Evolutionary conservation across 2,797 vertebrate species (phyloP).

Genomic region (Eupleurogrammus muticus): DNA sequence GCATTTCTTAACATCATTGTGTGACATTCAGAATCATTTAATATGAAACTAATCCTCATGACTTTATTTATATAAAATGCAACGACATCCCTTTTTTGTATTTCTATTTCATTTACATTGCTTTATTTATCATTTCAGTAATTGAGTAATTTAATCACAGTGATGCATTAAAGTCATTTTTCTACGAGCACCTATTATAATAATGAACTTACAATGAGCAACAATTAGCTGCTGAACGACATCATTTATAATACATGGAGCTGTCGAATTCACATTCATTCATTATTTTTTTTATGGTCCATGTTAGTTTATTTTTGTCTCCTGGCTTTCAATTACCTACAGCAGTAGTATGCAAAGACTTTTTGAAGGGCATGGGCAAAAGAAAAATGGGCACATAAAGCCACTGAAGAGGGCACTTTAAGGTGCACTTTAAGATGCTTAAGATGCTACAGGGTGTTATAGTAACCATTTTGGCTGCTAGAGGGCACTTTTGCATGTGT

Average conservation of each 20-base stretch:
- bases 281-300: background rate
- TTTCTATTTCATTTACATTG: constrained; percentile 12
- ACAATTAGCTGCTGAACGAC: constrained; percentile 23
- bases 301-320: constrained; percentile 27
- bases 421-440: too few species aligned
- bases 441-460: too few species aligned
- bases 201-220: constrained; percentile 33
- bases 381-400: too few species aligned
- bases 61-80: background rate
- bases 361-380: too few species aligned
- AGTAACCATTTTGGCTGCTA: too few species aligned
- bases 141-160: constrained; percentile 23
- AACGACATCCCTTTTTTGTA: background rate
- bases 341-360: background rate
- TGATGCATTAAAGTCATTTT: constrained; percentile 45
- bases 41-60: constrained; percentile 16
- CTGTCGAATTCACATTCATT: constrained; percentile 29
- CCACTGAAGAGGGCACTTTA: too few species aligned
- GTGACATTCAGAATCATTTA: constrained; percentile 18
- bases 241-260: constrained; percentile 13
- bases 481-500: too few species aligned
- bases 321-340: constrained; percentile 3
- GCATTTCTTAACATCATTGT: background rate
- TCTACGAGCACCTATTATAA: constrained; percentile 27
- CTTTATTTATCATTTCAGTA: background rate